These are phyloP conservation scores for Dicrostonyx torquatus DNA, from an alignment of 2,797 vertebrate species.

Conservation along the genomic window DNA sequence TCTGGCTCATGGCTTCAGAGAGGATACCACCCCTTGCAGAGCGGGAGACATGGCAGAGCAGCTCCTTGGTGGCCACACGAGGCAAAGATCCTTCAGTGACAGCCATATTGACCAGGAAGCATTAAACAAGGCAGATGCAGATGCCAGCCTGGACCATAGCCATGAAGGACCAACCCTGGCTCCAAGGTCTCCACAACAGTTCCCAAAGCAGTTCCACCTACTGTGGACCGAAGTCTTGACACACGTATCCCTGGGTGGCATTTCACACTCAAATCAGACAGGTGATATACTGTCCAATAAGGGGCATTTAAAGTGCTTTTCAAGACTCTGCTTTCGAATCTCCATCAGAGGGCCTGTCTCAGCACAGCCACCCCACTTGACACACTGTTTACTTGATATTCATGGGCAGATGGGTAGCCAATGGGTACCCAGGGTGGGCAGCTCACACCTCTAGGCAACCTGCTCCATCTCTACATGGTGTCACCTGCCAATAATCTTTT, in stretches of 20 bases:
- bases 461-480: too few species aligned
- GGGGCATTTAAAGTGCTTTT: neutral
- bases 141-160: neutral
- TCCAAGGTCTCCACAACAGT: neutral
- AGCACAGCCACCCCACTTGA: neutral
- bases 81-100: neutral
- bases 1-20: neutral
- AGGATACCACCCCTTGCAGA: neutral
- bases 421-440: rapidly evolving
- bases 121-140: neutral
- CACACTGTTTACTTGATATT: neutral
- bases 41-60: neutral
- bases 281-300: neutral
- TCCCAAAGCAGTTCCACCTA: neutral
- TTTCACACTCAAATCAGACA: neutral
- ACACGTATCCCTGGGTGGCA: neutral
- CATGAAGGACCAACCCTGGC: neutral
- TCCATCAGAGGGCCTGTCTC: neutral
- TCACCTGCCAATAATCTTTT: neutral
- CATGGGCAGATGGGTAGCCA: neutral
- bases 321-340: neutral
- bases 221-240: neutral
- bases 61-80: rapidly evolving
- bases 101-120: neutral
- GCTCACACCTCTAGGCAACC: neutral